phyloP scores from a whole-genome alignment of 2,797 vertebrate species.

The Crocodylus rhombifer region DNA sequence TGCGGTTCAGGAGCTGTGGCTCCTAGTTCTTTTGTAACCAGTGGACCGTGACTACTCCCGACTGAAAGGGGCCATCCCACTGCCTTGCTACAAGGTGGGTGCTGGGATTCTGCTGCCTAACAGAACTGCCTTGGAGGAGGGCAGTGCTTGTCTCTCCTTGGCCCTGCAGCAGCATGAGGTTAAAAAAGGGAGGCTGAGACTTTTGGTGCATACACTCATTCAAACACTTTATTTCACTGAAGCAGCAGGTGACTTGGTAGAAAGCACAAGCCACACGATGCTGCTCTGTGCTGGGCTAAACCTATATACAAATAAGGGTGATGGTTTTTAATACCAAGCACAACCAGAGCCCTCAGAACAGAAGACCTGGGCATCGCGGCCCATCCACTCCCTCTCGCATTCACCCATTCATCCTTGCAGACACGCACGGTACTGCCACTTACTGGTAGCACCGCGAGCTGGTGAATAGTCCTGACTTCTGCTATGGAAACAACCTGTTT shows the following conservation, averaged over 20 bases:
- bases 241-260: accelerated
- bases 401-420: not conserved
- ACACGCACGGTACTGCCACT: not conserved
- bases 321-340: accelerated
- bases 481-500: not conserved
- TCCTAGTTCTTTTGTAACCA: too few relatives aligned
- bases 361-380: not conserved
- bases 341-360: not conserved
- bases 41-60: too few relatives aligned
- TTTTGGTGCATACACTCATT: accelerated
- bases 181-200: not conserved
- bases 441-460: not conserved
- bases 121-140: too few relatives aligned
- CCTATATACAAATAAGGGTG: accelerated
- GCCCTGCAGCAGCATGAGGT: not conserved
- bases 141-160: not conserved
- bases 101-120: too few relatives aligned
- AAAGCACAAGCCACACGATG: accelerated
- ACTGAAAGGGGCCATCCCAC: too few relatives aligned
- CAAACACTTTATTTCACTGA: conserved; percentile 31
- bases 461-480: accelerated
- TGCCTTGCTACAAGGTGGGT: too few relatives aligned
- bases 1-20: too few relatives aligned
- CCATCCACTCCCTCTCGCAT: not conserved
- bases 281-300: accelerated